Percentiles rank a stretch among this genome's conserved stretches.
Evolutionary conservation across 92 coral and sea anemone species (phyloP).

Genomic region (Muricea muricata): DNA sequence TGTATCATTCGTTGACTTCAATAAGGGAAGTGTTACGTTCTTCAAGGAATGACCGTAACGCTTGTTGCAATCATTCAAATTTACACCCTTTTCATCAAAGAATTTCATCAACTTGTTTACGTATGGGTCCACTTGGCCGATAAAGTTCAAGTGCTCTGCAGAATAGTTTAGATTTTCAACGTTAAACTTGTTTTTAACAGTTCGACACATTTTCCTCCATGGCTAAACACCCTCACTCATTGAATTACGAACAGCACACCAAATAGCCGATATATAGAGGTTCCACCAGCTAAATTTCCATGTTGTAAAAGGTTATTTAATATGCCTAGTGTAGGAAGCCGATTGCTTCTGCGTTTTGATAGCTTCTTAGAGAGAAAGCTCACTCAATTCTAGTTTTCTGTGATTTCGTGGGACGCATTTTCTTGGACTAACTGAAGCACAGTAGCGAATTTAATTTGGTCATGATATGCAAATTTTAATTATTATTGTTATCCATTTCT

Average conservation of each 20-base stretch:
- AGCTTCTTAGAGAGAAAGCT: not conserved
- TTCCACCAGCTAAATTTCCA: no score
- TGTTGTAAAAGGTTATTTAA: not conserved
- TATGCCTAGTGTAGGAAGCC: not conserved
- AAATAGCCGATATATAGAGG: slow-evolving; percentile 36
- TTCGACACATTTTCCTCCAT: slow-evolving; percentile 50
- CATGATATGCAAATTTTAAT: no score
- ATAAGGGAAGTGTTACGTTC: not conserved
- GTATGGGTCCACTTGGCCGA: slow-evolving; percentile 40
- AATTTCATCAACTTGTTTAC: slow-evolving; percentile 49
- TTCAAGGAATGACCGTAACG: not conserved
- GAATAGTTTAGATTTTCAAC: slow-evolving; percentile 49
- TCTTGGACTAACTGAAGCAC: no score
- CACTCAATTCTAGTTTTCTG: no score
- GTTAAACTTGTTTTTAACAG: slow-evolving; percentile 48
- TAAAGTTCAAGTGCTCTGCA: slow-evolving; percentile 48
- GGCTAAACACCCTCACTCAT: slow-evolving; percentile 51
- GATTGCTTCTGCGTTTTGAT: not conserved
- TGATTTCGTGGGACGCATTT: no score
- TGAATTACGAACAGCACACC: slow-evolving; percentile 34
- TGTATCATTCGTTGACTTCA: not conserved
- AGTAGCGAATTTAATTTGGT: no score
- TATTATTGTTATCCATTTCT: no score
- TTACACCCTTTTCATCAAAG: slow-evolving; percentile 55
- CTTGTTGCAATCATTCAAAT: not conserved